phyloP scores from a whole-genome alignment of 2,113 vertebrate species.

The Corythaixoides concolor region DNA sequence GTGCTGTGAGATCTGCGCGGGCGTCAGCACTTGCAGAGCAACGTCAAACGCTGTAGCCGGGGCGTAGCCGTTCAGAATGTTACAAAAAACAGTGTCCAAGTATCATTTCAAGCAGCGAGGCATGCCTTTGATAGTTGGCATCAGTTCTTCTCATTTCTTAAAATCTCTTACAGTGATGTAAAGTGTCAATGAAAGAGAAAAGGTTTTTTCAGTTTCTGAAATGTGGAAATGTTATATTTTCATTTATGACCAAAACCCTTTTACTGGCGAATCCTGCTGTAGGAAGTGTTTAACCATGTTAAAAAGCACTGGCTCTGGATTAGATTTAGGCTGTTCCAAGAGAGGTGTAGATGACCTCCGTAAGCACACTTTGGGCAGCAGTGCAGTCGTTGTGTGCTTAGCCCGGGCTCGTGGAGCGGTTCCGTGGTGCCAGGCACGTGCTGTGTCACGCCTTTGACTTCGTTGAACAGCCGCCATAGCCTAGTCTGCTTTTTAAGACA shows the following conservation, averaged over 20 bases:
- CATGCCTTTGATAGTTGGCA: not conserved
- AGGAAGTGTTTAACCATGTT: not conserved
- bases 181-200: not conserved
- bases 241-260: not conserved
- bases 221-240: not conserved
- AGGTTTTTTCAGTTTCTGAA: not conserved
- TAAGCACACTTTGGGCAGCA: not conserved
- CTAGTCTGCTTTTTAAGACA: not conserved
- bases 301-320: not conserved
- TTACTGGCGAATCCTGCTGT: not conserved
- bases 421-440: not conserved
- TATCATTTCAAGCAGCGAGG: not conserved
- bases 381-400: fast-evolving
- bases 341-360: not conserved
- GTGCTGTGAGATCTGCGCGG: not conserved
- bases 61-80: fast-evolving
- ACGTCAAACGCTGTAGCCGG: fast-evolving
- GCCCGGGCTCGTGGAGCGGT: not conserved
- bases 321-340: not conserved
- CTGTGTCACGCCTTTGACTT: not conserved
- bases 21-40: not conserved
- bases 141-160: not conserved
- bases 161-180: not conserved
- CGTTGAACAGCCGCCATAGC: not conserved
- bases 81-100: not conserved